Conservation (phyloP, 2,113 vertebrate genomes). For the Callorhinus ursinus region DNA sequence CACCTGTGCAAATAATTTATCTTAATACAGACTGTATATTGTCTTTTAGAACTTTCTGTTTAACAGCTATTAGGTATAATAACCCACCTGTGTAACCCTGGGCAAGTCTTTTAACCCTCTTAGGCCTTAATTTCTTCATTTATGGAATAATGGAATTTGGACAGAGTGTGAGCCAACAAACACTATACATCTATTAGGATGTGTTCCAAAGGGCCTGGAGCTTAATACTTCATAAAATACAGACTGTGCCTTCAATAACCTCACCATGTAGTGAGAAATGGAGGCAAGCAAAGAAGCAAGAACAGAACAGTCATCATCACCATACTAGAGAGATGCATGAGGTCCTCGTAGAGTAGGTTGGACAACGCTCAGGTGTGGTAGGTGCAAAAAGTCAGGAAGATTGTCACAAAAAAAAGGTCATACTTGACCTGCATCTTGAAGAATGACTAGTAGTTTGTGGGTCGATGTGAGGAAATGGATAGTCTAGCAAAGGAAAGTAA, state of each 20-base stretch:
- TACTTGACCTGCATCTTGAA: not conserved
- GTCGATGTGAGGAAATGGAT: not conserved
- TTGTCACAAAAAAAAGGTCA: not conserved
- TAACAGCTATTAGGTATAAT: not conserved
- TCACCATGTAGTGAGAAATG: not conserved
- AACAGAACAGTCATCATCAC: too few relatives aligned
- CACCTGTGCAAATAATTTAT: constrained; percentile 10
- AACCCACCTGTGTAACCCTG: not conserved
- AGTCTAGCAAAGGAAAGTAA: not conserved
- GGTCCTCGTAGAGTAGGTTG: not conserved
- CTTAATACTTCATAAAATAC: not conserved
- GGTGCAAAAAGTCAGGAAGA: not conserved
- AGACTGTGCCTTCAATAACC: not conserved
- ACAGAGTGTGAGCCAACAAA: not conserved
- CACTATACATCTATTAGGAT: not conserved
- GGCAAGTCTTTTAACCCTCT: not conserved
- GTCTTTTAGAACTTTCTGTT: not conserved
- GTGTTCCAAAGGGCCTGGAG: not conserved
- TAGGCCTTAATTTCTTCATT: not conserved
- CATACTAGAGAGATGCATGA: not conserved
- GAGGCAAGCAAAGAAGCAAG: not conserved
- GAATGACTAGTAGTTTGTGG: not conserved
- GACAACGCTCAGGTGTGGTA: not conserved
- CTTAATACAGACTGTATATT: not conserved
- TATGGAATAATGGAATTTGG: not conserved